Conservation (phyloP, 1,140 invertebrate species). For the Phthorimaea operculella region DNA sequence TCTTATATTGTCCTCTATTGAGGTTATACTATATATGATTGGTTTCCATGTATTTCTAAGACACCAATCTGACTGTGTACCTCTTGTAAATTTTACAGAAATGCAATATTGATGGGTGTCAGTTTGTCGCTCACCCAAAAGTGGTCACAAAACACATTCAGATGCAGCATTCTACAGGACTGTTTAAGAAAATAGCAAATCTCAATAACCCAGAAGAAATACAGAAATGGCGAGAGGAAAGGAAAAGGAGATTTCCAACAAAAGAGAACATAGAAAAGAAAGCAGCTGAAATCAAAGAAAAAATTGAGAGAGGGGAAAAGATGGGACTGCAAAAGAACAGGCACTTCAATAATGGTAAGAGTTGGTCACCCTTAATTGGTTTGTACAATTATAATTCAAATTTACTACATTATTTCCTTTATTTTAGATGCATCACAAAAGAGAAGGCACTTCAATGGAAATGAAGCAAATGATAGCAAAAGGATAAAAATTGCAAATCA, state of each 20-base stretch:
- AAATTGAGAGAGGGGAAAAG: slow-evolving; percentile 75
- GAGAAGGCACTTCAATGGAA: neutral
- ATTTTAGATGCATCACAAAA: neutral
- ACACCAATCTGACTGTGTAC: no score
- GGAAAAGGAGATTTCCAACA: slow-evolving; percentile 80
- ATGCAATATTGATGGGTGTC: slow-evolving; percentile 85
- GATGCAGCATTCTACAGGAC: slow-evolving; percentile 82
- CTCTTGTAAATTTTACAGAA: slow-evolving; percentile 41
- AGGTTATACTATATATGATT: no score
- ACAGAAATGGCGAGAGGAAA: slow-evolving; percentile 82
- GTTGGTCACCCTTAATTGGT: no score
- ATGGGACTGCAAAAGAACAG: slow-evolving; percentile 54
- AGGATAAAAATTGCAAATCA: no score
- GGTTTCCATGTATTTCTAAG: no score
- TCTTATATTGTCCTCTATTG: no score
- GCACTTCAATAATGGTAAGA: no score
- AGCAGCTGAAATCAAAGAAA: slow-evolving; percentile 72
- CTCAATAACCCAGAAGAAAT: slow-evolving; percentile 82
- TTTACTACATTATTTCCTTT: neutral
- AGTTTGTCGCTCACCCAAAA: slow-evolving; percentile 81
- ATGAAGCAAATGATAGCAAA: no score
- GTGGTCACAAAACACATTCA: slow-evolving; percentile 82
- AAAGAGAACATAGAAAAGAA: slow-evolving; percentile 76
- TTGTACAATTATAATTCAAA: neutral
- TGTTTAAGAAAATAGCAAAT: slow-evolving; percentile 80